Base-by-base conservation (phyloP, 2,888 invertebrate species). In the Acronicta leporina region DNA sequence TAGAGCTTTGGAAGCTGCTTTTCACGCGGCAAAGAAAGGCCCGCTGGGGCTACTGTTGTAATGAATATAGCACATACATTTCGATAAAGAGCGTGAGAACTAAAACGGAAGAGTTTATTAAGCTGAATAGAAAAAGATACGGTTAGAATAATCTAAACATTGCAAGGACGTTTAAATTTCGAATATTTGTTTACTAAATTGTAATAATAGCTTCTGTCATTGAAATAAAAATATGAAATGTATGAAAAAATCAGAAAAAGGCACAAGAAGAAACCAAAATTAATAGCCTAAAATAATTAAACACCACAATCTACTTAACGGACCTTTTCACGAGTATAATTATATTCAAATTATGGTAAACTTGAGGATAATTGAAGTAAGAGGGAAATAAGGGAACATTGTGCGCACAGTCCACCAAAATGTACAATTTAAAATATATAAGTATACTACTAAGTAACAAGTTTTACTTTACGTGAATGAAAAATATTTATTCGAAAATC, bases 1-100 rank as follows among this genome's bases (percentile, higher is more conserved):
- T 63, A 73, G 68, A 52, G 71, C 75, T 75, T 78, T 79, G 68
- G 56, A 67, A 62, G 57, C 63, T 51, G 62, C 74, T 77, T 81
- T 82, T 77, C 72, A 79, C 63, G 58, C 66, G 54, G 66, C 67
- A 77, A 80, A 77, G 46, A 77, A 80, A 77, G 46, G 69, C 68
- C 56, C 43, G 58, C 55, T 48, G n/a, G 20, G 53, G 51, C 56
- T 64, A 33, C 61, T 51, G 75, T 79, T 53, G 63, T 68, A 72
- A 73, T 77, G 71, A 64, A 74, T 75, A 69, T 66, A 67, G 57
- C 68, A 70, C 50, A 75, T 72, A 66, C 71, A 64, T 75, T 20
- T 20, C 2, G 2, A 63, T 35, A 57, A 70, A 57, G 20, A 56
- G 44, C 16, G 6, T 25, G 44, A 14, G 33, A 30, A 14, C 14